Evolutionary conservation across 2,797 vertebrate genomes (phyloP).

Genomic region (Notoglanidium macrostoma): DNA sequence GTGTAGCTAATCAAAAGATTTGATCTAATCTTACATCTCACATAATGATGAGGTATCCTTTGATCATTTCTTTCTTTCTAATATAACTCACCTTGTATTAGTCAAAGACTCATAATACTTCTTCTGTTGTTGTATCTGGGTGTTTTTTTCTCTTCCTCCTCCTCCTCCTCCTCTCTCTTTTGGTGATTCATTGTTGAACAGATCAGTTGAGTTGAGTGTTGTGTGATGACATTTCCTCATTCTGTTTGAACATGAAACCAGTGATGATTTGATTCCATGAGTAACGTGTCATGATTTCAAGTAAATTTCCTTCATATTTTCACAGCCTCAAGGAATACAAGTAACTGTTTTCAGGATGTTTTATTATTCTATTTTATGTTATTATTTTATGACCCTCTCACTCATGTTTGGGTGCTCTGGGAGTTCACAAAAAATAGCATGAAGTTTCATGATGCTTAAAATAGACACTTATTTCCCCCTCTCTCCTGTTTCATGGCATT

Average conservation of each 20-base stretch:
- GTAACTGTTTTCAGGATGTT: not conserved
- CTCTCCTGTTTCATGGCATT: conserved; percentile 12
- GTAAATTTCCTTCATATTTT: conserved; percentile 5
- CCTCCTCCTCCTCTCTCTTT: not conserved
- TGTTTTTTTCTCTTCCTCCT: not conserved
- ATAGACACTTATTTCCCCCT: conserved; percentile 18
- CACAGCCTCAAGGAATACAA: not conserved
- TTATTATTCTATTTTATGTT: conserved; percentile 8
- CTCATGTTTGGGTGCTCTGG: conserved; percentile 13
- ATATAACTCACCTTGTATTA: not conserved
- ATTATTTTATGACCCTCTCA: conserved; percentile 20
- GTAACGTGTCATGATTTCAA: conserved; percentile 15
- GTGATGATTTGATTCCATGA: conserved; percentile 22
- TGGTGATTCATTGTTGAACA: not conserved
- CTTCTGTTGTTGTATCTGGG: not conserved
- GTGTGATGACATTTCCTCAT: conserved; percentile 9
- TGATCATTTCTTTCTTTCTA: not conserved
- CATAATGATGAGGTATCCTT: not conserved
- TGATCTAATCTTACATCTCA: not conserved
- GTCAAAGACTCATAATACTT: not conserved
- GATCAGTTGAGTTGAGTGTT: not conserved
- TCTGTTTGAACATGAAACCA: conserved; percentile 18
- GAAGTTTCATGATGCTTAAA: conserved; percentile 35
- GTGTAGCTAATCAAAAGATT: not conserved
- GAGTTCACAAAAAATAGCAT: conserved; percentile 12